Evolutionary conservation across 2,888 invertebrate species (phyloP), one percentile per base, ranked within the genome.

Genomic region (Ceriagrion tenellum): DNA sequence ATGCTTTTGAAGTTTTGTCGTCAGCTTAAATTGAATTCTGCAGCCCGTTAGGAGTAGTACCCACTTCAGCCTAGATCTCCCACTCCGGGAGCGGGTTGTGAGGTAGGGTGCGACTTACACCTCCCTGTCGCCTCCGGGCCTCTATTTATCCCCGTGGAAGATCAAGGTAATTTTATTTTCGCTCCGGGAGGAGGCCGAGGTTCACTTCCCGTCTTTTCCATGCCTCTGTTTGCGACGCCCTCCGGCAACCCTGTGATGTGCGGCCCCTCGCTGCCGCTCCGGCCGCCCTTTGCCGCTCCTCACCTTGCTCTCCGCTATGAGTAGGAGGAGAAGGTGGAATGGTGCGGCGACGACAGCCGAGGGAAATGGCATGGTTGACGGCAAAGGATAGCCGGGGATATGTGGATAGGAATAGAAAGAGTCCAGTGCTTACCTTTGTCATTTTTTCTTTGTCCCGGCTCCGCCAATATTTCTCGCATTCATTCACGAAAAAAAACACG

Each of bases 91-190:
- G 12, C 20, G 47, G 47, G 47, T 2, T 47, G 47, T 2, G 47
- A n/a, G n/a, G n/a, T n/a, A n/a, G n/a, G n/a, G n/a, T n/a, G 69
- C 10, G 10, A 69, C n/a, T 4, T 26, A 69, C n/a, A 12, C n/a
- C n/a, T 69, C n/a, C 69, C n/a, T 26, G n/a, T n/a, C 20, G 69
- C 69, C 12, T 13, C 69, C 10, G 12, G 6, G n/a, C n/a, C n/a
- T n/a, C 20, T 69, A 69, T 69, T n/a, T n/a, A 13, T 6, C 69
- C n/a, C n/a, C 69, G n/a, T 26, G n/a, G 69, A 69, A 69, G n/a
- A 69, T n/a, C 69, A 69, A 69, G n/a, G 69, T 69, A 69, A 69
- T 69, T 69, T 69, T 69, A 69, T n/a, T 69, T 69, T 26, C n/a
- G 26, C n/a, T n/a, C n/a, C 4, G 69, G n/a, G 69, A 26, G n/a